Evolutionary conservation across 2,113 vertebrate species (phyloP).

Genomic region (Elaphurus davidianus): DNA sequence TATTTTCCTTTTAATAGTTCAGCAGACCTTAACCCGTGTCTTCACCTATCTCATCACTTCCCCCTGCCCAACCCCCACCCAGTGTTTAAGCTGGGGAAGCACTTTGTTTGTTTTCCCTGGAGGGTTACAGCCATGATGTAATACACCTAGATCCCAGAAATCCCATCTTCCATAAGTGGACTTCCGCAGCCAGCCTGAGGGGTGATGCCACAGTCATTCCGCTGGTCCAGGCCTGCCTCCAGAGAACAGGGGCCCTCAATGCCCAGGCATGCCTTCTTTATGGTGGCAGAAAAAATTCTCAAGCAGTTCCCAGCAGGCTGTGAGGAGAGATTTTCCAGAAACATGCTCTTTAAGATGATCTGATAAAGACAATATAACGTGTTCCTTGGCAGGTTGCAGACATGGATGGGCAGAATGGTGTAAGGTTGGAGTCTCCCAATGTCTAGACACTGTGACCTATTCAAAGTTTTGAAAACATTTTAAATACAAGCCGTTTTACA

Average conservation of each 20-base stretch:
- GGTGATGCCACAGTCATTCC: background rate
- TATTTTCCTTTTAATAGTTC: background rate
- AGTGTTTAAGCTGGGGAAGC: background rate
- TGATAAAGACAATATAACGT: constrained; percentile 9
- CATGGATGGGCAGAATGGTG: background rate
- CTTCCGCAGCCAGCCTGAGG: background rate
- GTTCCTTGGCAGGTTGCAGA: constrained; percentile 4
- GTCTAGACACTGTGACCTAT: constrained; percentile 52
- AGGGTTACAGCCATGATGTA: background rate
- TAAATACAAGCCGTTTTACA: constrained; percentile 38
- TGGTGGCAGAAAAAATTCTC: background rate
- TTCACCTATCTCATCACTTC: background rate
- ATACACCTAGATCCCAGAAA: background rate
- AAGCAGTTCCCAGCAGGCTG: background rate
- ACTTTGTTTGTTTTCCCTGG: background rate
- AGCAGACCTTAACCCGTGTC: background rate
- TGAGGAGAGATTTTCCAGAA: constrained; percentile 31
- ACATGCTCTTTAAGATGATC: background rate
- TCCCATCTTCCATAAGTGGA: background rate
- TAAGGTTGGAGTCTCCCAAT: background rate
- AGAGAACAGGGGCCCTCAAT: background rate
- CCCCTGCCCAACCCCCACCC: background rate
- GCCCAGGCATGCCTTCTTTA: background rate
- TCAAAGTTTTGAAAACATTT: constrained; percentile 35
- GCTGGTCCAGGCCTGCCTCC: background rate